phyloP scores from a whole-genome alignment of 1,140 invertebrate genomes.

The Drosophila arizonae region DNA sequence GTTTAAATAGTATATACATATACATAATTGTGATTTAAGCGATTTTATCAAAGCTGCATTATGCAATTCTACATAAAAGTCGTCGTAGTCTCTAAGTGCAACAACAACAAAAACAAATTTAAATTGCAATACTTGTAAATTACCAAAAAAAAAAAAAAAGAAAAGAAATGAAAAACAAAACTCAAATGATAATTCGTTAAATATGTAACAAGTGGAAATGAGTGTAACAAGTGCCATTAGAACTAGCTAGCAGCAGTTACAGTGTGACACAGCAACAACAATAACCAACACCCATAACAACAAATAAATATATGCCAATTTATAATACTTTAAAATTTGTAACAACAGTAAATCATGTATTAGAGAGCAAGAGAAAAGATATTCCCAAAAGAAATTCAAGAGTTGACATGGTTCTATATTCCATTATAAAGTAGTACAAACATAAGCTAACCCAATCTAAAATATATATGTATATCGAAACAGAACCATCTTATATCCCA shows the following conservation, averaged over 20 bases:
- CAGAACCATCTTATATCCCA: conserved; percentile 6
- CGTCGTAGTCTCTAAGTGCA: conserved; percentile 72
- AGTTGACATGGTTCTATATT: conserved; percentile 57
- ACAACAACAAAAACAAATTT: conserved; percentile 45
- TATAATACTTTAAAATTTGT: conserved; percentile 25
- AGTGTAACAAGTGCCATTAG: conserved; percentile 80
- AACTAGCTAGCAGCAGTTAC: conserved; percentile 57
- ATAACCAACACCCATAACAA: conserved; percentile 20
- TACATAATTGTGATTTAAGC: conserved; percentile 82
- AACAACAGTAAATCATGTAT: conserved; percentile 3
- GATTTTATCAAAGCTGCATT: conserved; percentile 82
- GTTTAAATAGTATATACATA: conserved; percentile 72
- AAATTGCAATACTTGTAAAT: conserved; percentile 78
- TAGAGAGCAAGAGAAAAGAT: conserved; percentile 23
- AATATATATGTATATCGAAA: conserved; percentile 10
- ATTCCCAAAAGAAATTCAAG: conserved; percentile 20
- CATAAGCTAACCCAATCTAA: conserved; percentile 49
- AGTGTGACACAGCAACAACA: conserved; percentile 46
- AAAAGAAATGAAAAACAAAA: conserved; percentile 11
- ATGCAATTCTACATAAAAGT: conserved; percentile 80
- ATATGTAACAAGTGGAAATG: conserved; percentile 56
- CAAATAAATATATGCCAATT: conserved; percentile 21
- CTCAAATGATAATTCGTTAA: conserved; percentile 28
- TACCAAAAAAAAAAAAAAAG: conserved; percentile 46
- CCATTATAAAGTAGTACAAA: conserved; percentile 77